Conservation (phyloP, 2,113 vertebrate species). For the Microcebus murinus region DNA sequence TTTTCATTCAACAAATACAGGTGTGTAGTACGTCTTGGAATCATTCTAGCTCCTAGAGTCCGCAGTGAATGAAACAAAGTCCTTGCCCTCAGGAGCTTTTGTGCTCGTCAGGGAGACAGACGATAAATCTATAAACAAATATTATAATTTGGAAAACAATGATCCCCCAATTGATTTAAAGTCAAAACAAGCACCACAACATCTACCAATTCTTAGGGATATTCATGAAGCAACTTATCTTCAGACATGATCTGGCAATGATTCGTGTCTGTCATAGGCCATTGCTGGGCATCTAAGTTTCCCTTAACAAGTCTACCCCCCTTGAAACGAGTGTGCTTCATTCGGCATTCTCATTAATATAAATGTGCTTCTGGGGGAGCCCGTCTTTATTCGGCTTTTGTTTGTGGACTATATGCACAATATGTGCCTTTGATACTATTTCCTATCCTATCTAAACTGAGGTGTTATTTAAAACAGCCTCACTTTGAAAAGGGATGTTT, state of each 20-base stretch:
- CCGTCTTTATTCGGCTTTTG: not conserved
- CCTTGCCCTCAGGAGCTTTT: not conserved
- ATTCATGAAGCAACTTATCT: not conserved
- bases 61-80: not conserved
- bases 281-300: not conserved
- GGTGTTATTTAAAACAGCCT: not conserved
- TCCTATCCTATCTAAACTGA: not conserved
- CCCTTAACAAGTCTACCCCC: not conserved
- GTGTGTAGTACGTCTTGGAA: not conserved
- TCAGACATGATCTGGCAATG: not conserved
- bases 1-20: not conserved
- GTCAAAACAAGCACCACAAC: not conserved
- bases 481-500: constrained; percentile 62
- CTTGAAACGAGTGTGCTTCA: not conserved
- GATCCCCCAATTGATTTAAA: not conserved
- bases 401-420: not conserved
- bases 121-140: not conserved
- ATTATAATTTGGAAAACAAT: not conserved
- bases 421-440: not conserved
- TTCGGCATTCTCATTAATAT: not conserved
- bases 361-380: not conserved
- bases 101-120: not conserved
- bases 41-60: not conserved
- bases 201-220: not conserved
- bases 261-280: not conserved